A percentile compares a stretch with the other conserved stretches of the same genome.
These are phyloP conservation scores for Heteromormyrus szaboi DNA, from an alignment of 2,797 vertebrate species.

Conservation along the genomic window DNA sequence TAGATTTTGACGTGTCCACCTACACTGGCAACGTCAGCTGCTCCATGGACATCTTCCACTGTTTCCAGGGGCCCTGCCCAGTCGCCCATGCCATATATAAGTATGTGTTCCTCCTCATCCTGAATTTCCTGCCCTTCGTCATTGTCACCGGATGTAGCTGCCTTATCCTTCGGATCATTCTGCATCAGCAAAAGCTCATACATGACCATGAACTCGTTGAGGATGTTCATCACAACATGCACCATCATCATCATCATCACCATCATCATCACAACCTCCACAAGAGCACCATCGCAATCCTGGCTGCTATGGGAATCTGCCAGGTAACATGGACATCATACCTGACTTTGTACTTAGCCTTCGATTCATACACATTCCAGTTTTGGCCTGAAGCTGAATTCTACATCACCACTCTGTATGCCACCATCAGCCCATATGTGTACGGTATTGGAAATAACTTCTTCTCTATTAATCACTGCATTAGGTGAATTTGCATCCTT, in stretches of 20 bases:
- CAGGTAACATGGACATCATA: slow-evolving; percentile 61
- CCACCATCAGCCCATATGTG: slow-evolving; percentile 60
- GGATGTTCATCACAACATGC: slow-evolving; percentile 3
- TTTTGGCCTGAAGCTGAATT: slow-evolving; percentile 56
- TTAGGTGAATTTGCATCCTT: slow-evolving; percentile 6
- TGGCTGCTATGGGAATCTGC: slow-evolving; percentile 61
- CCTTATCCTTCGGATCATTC: slow-evolving; percentile 50
- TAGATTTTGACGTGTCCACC: slow-evolving; percentile 8
- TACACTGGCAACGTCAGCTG: slow-evolving; percentile 37
- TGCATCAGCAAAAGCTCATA: slow-evolving; percentile 40
- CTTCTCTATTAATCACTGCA: slow-evolving; percentile 45
- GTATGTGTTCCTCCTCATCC: slow-evolving; percentile 43
- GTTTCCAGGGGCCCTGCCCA: slow-evolving; percentile 41
- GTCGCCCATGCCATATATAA: slow-evolving; percentile 46
- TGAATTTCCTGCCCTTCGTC: slow-evolving; percentile 55
- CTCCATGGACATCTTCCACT: slow-evolving; percentile 53
- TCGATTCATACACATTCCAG: slow-evolving; percentile 17
- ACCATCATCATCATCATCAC: not conserved
- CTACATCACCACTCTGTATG: slow-evolving; percentile 53
- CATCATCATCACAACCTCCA: slow-evolving; percentile 31
- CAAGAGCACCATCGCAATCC: slow-evolving; percentile 47
- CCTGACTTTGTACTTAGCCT: slow-evolving; percentile 49
- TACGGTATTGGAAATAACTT: slow-evolving; percentile 58
- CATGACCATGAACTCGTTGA: slow-evolving; percentile 3
- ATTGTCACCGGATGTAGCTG: slow-evolving; percentile 51